These are phyloP conservation scores for Neosilurus mollespiculum DNA, from an alignment of 2,797 vertebrate genomes.

Conservation along the genomic window DNA sequence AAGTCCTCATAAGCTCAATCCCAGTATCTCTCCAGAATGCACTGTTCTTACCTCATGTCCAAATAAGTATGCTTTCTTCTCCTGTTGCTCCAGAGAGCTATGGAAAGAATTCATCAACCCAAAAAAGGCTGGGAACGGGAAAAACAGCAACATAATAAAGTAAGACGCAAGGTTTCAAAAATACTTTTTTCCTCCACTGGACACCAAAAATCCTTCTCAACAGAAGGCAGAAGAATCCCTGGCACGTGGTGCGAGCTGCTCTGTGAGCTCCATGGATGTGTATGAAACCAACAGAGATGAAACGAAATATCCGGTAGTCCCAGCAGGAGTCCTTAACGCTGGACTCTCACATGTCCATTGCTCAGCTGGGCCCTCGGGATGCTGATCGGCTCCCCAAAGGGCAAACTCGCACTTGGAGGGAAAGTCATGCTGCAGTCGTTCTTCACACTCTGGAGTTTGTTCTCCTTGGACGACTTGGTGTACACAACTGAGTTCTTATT, in stretches of 20 bases:
- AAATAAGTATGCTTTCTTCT: conserved; percentile 54
- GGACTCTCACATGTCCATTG: conserved; percentile 66
- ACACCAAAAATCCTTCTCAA: conserved; percentile 49
- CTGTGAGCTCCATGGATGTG: conserved; percentile 32
- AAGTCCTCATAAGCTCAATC: conserved; percentile 3
- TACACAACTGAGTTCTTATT: conserved; percentile 79
- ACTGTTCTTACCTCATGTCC: conserved; percentile 46
- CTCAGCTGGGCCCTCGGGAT: conserved; percentile 78
- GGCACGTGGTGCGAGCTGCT: conserved; percentile 29
- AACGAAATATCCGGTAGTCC: conserved; percentile 28
- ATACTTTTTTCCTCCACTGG: conserved; percentile 20
- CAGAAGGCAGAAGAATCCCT: conserved; percentile 41
- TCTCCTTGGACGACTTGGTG: conserved; percentile 80
- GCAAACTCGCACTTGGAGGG: conserved; percentile 69
- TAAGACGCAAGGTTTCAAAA: conserved; percentile 51
- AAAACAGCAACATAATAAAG: conserved; percentile 50
- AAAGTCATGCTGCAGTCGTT: conserved; percentile 75
- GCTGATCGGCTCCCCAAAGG: conserved; percentile 71
- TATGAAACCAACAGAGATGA: conserved; percentile 37
- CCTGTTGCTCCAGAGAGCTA: conserved; percentile 44
- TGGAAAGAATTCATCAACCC: conserved; percentile 52
- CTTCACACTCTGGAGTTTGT: conserved; percentile 76
- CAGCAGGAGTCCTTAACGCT: conserved; percentile 59
- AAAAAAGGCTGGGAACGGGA: neutral
- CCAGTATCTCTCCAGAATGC: conserved; percentile 15